phyloP scores from a whole-genome alignment of 2,113 vertebrate genomes.

The Entosphenus tridentatus region DNA sequence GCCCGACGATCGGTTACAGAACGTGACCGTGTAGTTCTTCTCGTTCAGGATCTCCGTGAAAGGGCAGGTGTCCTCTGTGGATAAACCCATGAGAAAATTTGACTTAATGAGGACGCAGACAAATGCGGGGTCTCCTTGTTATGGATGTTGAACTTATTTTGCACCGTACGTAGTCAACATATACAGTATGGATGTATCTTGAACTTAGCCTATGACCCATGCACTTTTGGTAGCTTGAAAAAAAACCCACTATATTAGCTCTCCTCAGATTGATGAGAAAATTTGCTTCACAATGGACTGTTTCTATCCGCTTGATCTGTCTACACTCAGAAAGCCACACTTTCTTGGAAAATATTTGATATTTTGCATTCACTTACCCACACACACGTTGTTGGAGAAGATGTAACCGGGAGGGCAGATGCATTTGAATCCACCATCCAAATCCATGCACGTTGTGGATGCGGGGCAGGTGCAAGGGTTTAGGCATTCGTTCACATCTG shows the following conservation, averaged over 20 bases:
- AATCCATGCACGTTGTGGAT: background rate
- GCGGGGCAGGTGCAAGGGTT: background rate
- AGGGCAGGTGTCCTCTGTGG: background rate
- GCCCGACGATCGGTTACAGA: background rate
- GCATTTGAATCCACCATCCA: background rate
- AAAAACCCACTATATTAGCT: no score
- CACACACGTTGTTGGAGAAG: background rate
- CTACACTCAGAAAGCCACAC: no score
- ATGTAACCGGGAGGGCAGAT: slow-evolving; percentile 1
- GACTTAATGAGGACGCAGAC: no score
- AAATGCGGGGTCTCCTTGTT: no score
- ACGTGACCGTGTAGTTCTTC: background rate
- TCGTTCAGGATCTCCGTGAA: background rate
- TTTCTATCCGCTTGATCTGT: no score
- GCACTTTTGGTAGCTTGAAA: no score
- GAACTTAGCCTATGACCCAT: no score
- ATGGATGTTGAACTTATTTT: no score
- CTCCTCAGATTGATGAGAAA: no score
- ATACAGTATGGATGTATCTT: no score
- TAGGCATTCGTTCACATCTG: slow-evolving; percentile 4
- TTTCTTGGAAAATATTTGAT: background rate
- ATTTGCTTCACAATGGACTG: no score
- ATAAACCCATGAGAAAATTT: background rate
- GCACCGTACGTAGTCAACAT: no score
- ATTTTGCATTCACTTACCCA: background rate